A percentile compares a stretch with the other conserved stretches of the same genome.
These are phyloP conservation scores for Apamea sordens DNA, from an alignment of 2,888 invertebrate species.

Conservation along the genomic window DNA sequence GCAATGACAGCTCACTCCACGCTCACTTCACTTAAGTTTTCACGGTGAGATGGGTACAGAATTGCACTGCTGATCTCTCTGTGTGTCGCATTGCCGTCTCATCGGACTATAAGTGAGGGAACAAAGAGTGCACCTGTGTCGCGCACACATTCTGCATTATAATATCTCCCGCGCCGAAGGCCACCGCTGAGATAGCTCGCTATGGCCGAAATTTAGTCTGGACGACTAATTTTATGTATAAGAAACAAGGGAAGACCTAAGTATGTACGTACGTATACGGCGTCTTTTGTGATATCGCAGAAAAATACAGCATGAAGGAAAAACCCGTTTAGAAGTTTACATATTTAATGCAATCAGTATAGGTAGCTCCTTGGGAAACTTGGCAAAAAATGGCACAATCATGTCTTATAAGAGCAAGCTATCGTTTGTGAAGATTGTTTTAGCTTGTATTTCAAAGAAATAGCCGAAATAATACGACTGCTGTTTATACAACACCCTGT, in stretches of 20 bases:
- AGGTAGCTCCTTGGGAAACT: conserved; percentile 41
- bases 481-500: not conserved
- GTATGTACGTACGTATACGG: not conserved
- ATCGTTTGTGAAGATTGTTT: conserved; percentile 40
- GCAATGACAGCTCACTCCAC: too few relatives aligned
- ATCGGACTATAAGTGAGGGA: too few relatives aligned
- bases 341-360: conserved; percentile 60
- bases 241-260: not conserved
- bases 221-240: too few relatives aligned
- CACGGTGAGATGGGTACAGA: too few relatives aligned
- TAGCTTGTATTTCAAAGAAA: conserved; percentile 15
- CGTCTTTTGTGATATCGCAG: conserved; percentile 16
- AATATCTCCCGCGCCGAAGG: too few relatives aligned
- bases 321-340: conserved; percentile 57
- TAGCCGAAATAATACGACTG: conserved; percentile 2
- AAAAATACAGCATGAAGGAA: conserved; percentile 35
- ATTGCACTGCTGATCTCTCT: too few relatives aligned
- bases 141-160: too few relatives aligned
- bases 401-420: conserved; percentile 11
- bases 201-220: too few relatives aligned
- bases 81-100: too few relatives aligned
- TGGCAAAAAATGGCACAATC: conserved; percentile 25
- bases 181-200: too few relatives aligned
- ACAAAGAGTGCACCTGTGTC: too few relatives aligned
- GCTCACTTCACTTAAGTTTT: too few relatives aligned